Evolutionary conservation across 2,888 invertebrate species (phyloP), one percentile per base, ranked within the genome.

Genomic region (Ornithoptera alexandrae): DNA sequence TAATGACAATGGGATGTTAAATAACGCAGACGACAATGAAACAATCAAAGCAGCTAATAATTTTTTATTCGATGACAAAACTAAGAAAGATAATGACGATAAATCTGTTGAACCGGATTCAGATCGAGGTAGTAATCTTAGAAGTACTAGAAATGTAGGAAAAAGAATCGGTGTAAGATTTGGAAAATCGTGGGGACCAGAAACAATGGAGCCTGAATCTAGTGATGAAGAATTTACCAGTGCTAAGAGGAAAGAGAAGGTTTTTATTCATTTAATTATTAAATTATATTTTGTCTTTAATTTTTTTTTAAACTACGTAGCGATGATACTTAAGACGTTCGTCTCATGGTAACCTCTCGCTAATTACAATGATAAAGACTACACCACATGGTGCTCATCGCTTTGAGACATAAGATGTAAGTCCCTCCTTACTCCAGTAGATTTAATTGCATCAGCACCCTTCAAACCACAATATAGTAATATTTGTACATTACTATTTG

Each of bases 81-180:
- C 87, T 65, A 92, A 88, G 71, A 90, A 91, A 73, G 88, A 87
- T 50, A 92, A 93, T 59, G 93, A 93, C 77, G 86, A 87, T 1
- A 90, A 89, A 74, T 87, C 87, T 1, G 66, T 82, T 15, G 87
- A 86, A 62, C 81, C 82, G 10, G 90, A 90, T 71, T 89, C 90
- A 0, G 92, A 92, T 71, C 83, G 82, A 46, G 84, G 82, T 18
- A 15, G 46, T 46, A 80, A 79, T 56, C 84, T 85, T 0, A 86
- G 84, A 18, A 88, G 84, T 71, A 88, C 85, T 73, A 87, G 86
- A 0, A 82, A 77, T 72, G 80, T 78, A 12, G 80, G 81, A 7
- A 92, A 90, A 77, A 79, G 89, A 72, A 77, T 83, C 17, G 89
- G 89, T 0, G 92, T 89, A 2, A 80, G 92, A 70, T 93, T 92